Conservation (phyloP, 2,888 invertebrate genomes). For the Trichopoda pennipes region DNA sequence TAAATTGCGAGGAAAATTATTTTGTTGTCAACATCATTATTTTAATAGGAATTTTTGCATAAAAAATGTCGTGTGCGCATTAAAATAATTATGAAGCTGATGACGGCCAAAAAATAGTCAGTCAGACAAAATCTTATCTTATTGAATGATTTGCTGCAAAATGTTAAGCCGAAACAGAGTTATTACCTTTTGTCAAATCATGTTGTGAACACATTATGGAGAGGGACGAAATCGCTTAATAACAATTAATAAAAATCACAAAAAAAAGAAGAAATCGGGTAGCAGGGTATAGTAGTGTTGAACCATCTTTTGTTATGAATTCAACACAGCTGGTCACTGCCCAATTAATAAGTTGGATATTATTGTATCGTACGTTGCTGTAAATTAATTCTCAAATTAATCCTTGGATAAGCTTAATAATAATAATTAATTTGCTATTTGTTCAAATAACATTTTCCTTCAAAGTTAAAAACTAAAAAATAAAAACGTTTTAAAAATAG, state of each 20-base stretch:
- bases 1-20: no score
- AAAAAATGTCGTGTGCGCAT: no score
- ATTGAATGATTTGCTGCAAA: not conserved
- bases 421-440: not conserved
- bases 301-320: not conserved
- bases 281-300: conserved; percentile 17
- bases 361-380: conserved; percentile 2
- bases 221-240: conserved; percentile 10
- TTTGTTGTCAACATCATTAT: no score
- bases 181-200: conserved; percentile 26
- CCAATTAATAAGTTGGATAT: not conserved
- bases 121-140: not conserved
- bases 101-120: no score
- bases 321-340: conserved; percentile 37
- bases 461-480: not conserved
- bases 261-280: not conserved
- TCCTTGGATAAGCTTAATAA: not conserved
- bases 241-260: not conserved
- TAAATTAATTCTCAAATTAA: conserved; percentile 36
- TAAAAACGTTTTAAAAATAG: not conserved
- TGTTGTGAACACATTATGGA: not conserved
- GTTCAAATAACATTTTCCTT: not conserved
- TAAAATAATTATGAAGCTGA: no score
- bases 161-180: not conserved
- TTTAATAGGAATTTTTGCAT: no score